Evolutionary conservation across 1,140 invertebrate species (phyloP).

Genomic region (Oscheius sp.): DNA sequence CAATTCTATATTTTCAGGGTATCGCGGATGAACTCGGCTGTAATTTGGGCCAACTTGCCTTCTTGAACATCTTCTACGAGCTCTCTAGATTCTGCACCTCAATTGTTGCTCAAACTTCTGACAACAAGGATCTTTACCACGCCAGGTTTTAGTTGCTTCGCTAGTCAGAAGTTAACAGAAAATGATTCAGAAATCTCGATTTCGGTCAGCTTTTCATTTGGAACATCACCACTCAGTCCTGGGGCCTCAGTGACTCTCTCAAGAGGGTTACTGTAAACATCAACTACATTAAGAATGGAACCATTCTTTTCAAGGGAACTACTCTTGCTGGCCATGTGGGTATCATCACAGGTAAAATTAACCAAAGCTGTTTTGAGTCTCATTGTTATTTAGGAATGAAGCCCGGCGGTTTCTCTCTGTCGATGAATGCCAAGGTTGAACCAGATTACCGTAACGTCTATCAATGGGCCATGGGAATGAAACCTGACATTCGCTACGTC

Average conservation of each 20-base stretch:
- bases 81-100: slow-evolving; percentile 68
- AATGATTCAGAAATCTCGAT: slow-evolving; percentile 67
- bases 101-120: slow-evolving; percentile 64
- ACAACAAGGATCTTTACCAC: slow-evolving; percentile 32
- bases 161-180: slow-evolving; percentile 47
- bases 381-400: slow-evolving; percentile 25
- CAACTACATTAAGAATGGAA: slow-evolving; percentile 63
- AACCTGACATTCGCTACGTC: slow-evolving; percentile 27
- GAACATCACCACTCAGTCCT: slow-evolving; percentile 59
- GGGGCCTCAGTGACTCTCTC: slow-evolving; percentile 65
- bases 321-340: slow-evolving; percentile 68
- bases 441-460: slow-evolving; percentile 25
- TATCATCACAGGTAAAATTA: slow-evolving; percentile 65
- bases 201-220: slow-evolving; percentile 68
- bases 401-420: slow-evolving; percentile 27
- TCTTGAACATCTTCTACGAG: slow-evolving; percentile 69
- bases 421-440: slow-evolving; percentile 33
- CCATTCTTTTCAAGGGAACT: slow-evolving; percentile 65
- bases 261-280: slow-evolving; percentile 65
- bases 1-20: slow-evolving; percentile 18
- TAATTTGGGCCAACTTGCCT: slow-evolving; percentile 63
- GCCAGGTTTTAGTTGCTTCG: not conserved
- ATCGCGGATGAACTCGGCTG: slow-evolving; percentile 27
- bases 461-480: slow-evolving; percentile 30
- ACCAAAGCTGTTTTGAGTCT: slow-evolving; percentile 50